Conservation (phyloP, 2,113 vertebrate species). For the Podiceps cristatus region DNA sequence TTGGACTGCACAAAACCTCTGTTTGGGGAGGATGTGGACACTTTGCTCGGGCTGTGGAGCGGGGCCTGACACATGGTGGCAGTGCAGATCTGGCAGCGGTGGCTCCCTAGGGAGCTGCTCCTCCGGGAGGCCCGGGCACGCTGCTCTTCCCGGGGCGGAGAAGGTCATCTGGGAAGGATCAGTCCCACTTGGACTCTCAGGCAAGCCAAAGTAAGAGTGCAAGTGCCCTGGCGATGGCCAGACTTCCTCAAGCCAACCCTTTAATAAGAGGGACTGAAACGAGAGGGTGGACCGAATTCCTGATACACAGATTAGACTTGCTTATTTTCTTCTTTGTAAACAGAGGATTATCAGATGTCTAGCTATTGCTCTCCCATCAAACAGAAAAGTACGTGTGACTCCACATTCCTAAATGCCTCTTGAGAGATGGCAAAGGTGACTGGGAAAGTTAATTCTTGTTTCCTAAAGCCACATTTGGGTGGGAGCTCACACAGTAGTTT, state of each 20-base stretch:
- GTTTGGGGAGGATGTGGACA: accelerated
- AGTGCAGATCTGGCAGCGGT: background rate
- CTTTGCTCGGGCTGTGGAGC: accelerated
- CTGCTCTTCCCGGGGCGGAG: background rate
- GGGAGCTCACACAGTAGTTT: background rate
- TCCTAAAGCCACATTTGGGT: background rate
- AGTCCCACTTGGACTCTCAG: background rate
- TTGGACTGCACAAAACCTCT: accelerated
- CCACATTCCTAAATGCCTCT: background rate
- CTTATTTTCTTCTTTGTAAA: background rate
- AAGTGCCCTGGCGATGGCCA: background rate
- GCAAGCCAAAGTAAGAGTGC: background rate
- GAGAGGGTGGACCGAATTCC: background rate
- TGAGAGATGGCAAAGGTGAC: background rate
- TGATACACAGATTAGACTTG: background rate
- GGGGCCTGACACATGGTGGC: background rate
- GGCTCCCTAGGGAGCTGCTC: accelerated
- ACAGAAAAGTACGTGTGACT: background rate
- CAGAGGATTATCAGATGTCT: background rate
- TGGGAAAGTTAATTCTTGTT: background rate
- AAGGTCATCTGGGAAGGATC: background rate
- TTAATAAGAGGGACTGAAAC: background rate
- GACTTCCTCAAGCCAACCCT: background rate
- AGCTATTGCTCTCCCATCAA: background rate
- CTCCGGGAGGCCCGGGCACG: accelerated